Base-by-base conservation (phyloP, 2,113 vertebrate genomes). In the Dunckerocampus dactyliophorus region DNA sequence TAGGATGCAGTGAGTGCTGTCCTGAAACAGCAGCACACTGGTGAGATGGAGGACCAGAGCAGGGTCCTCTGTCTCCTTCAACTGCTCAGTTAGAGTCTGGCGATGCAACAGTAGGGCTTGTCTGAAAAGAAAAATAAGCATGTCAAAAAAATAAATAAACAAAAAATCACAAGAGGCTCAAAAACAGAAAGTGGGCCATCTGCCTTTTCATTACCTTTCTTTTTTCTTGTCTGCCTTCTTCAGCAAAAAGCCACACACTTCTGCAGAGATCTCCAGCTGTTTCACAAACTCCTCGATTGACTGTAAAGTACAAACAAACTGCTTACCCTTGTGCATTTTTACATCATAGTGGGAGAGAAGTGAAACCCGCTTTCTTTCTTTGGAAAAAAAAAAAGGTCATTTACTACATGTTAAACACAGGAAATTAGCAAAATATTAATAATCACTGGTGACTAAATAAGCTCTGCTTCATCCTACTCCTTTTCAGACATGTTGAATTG, bases 181-280 rank as follows among this genome's bases (percentile, higher is more conserved):
- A 2, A 22, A 20, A 24, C 45, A 43, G 1, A 59, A 13, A 34
- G 10, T 43, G 8, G 1, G 16, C 28, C 7, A 2, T 22, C 3
- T 11, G 5, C 7, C 31, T 34, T 34, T 34, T 1, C 0, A 8
- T 46, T 92, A 98, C 96, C 95, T 94, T 80, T 99, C 96, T 69
- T 90, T 94, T 80, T 98, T 99, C 82, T 99, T 99, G 83, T 99
- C 96, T 66, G 90, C 94, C 65, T 87, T 98, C 90, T 94, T 98
- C 63, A 97, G 79, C 92, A 96, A 91, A 76, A 98, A 90, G 70
- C 93, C 93, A 74, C 95, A 98, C 47, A 92, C 89, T 77, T 96
- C 95, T 70, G 92, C 89, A 59, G 91, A 88, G 20, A 76, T 81
- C 85, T 98, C 95, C 62, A 98, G 82, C 81, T 76, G 91, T 1